These are phyloP conservation scores for Myrmecobius fasciatus DNA, from an alignment of 2,113 vertebrate species.

Conservation along the genomic window DNA sequence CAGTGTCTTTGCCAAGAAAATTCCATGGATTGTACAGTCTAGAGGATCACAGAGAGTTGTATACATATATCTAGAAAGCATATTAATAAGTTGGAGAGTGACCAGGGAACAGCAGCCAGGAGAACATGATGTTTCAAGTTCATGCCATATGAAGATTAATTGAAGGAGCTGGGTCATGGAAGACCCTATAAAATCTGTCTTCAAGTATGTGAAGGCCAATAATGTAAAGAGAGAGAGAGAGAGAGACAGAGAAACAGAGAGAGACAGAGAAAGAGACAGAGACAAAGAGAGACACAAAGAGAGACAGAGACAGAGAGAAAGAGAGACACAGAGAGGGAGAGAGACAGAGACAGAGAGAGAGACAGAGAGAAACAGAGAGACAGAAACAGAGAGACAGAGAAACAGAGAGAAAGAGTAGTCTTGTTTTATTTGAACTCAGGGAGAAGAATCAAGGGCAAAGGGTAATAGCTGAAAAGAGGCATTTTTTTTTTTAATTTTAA, in stretches of 20 bases:
- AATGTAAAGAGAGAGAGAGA: background rate
- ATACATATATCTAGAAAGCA: background rate
- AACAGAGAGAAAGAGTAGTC: background rate
- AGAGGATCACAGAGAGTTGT: background rate
- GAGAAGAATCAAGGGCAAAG: background rate
- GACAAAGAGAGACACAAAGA: background rate
- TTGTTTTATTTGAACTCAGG: background rate
- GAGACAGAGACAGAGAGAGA: background rate
- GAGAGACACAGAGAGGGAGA: background rate
- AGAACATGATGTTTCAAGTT: background rate
- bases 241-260: too few species aligned
- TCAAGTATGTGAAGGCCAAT: background rate
- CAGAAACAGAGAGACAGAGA: background rate
- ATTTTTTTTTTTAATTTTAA: background rate
- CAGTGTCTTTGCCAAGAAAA: background rate
- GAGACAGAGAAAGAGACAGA: background rate
- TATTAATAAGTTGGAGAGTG: background rate
- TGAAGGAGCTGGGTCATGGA: background rate
- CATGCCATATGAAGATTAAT: background rate
- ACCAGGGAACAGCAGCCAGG: background rate
- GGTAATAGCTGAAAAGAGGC: background rate
- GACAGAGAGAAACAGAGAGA: too few species aligned
- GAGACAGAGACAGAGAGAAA: background rate
- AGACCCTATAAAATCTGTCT: background rate
- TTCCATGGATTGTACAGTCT: background rate